Evolutionary conservation across 2,113 vertebrate species (phyloP).

Genomic region (Chionis minor): DNA sequence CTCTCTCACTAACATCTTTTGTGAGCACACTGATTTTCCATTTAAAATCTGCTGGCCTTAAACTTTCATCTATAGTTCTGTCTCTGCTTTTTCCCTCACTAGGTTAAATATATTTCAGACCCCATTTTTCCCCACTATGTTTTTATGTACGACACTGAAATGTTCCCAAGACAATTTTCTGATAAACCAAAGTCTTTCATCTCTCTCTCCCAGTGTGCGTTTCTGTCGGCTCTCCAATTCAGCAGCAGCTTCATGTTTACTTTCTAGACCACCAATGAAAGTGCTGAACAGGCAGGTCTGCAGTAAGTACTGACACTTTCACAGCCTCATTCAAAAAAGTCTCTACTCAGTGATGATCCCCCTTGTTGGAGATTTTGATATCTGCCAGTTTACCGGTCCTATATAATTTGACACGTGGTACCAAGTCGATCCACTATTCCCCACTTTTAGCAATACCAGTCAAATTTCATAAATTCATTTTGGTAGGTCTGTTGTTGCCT

Average conservation of each 20-base stretch:
- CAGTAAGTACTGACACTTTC: not conserved
- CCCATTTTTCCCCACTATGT: not conserved
- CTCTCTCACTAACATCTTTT: not conserved
- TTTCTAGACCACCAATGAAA: not conserved
- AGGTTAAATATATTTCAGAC: not conserved
- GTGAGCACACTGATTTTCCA: not conserved
- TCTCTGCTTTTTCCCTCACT: not conserved
- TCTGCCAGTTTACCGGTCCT: not conserved
- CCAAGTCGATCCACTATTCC: not conserved
- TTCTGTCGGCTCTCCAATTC: not conserved
- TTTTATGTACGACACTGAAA: not conserved
- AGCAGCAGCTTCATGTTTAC: not conserved
- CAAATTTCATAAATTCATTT: not conserved
- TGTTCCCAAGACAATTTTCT: not conserved
- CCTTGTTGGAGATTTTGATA: not conserved
- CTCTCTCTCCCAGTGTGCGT: not conserved
- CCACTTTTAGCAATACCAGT: not conserved
- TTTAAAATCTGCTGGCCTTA: not conserved
- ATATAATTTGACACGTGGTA: not conserved
- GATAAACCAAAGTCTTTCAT: not conserved
- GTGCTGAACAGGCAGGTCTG: not conserved
- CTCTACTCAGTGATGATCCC: not conserved
- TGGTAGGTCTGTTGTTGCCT: not conserved
- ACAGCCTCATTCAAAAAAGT: not conserved
- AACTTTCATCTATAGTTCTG: not conserved